These are phyloP conservation scores for Diachrysia chrysitis DNA, from an alignment of 2,888 invertebrate species.

Conservation along the genomic window DNA sequence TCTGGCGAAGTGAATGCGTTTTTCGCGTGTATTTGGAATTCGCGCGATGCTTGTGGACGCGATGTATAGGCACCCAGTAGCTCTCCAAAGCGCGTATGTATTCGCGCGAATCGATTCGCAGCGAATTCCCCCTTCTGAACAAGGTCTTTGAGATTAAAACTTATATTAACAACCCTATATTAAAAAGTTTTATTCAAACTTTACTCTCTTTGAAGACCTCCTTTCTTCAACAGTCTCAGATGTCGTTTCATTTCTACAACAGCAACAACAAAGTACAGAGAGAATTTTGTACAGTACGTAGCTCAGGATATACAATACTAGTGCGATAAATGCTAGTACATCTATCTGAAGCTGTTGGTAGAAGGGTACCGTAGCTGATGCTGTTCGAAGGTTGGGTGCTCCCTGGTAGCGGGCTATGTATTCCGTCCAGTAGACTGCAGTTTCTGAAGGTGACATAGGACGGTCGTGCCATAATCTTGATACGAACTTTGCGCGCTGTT, in stretches of 20 bases:
- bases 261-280: slow-evolving; percentile 77
- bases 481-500: slow-evolving; percentile 79
- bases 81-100: too few species aligned
- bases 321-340: slow-evolving; percentile 77
- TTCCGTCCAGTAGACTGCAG: slow-evolving; percentile 90
- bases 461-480: slow-evolving; percentile 88
- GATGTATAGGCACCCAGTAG: too few species aligned
- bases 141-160: background rate
- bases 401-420: slow-evolving; percentile 86
- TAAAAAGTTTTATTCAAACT: slow-evolving; percentile 76
- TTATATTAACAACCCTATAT: background rate
- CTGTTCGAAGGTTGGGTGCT: slow-evolving; percentile 78
- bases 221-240: slow-evolving; percentile 68
- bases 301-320: slow-evolving; percentile 75
- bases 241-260: slow-evolving; percentile 66
- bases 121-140: too few species aligned
- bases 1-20: too few species aligned
- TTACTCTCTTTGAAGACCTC: slow-evolving; percentile 78
- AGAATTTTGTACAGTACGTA: slow-evolving; percentile 78
- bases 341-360: slow-evolving; percentile 83
- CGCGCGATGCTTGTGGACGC: too few species aligned
- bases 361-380: slow-evolving; percentile 74
- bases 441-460: slow-evolving; percentile 85
- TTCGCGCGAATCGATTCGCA: too few species aligned
- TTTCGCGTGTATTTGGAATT: too few species aligned